Conservation (phyloP, 2,113 vertebrate genomes). For the Hyperopisus bebe region DNA sequence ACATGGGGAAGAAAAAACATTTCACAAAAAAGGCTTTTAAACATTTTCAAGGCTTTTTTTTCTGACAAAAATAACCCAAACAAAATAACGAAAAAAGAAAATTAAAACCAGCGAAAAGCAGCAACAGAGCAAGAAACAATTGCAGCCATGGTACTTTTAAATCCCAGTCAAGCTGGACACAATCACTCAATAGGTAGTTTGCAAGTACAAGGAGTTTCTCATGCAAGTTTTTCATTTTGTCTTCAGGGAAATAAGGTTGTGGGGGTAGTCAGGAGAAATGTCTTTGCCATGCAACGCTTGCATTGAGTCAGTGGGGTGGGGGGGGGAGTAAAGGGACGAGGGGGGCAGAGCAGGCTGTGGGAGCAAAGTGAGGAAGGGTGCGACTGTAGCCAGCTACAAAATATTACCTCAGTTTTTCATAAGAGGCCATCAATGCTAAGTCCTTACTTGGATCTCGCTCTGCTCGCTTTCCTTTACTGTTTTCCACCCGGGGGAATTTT, state of each 20-base stretch:
- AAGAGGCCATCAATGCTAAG: conserved; percentile 88
- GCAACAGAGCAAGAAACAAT: conserved; percentile 81
- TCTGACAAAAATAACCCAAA: conserved; percentile 68
- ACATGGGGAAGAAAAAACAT: conserved; percentile 49
- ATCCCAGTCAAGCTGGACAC: conserved; percentile 88
- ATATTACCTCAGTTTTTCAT: conserved; percentile 99
- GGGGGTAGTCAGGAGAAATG: conserved; percentile 61
- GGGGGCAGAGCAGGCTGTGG: conserved; percentile 60
- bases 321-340: conserved; percentile 42
- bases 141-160: conserved; percentile 84
- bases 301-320: conserved; percentile 62
- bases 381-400: conserved; percentile 85
- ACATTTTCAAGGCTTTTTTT: conserved; percentile 68
- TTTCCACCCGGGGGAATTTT: conserved; percentile 92
- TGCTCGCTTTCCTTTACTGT: conserved; percentile 85
- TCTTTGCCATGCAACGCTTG: conserved; percentile 92
- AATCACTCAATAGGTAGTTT: conserved; percentile 93
- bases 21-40: conserved; percentile 61
- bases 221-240: conserved; percentile 80
- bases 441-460: conserved; percentile 92
- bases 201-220: conserved; percentile 84
- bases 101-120: conserved; percentile 72
- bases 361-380: conserved; percentile 67
- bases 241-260: conserved; percentile 61
- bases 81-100: conserved; percentile 62